Percentiles rank a stretch among this genome's conserved stretches.
Evolutionary conservation across 1,140 invertebrate species (phyloP).

Genomic region (Daktulosphaira vitifoliae): DNA sequence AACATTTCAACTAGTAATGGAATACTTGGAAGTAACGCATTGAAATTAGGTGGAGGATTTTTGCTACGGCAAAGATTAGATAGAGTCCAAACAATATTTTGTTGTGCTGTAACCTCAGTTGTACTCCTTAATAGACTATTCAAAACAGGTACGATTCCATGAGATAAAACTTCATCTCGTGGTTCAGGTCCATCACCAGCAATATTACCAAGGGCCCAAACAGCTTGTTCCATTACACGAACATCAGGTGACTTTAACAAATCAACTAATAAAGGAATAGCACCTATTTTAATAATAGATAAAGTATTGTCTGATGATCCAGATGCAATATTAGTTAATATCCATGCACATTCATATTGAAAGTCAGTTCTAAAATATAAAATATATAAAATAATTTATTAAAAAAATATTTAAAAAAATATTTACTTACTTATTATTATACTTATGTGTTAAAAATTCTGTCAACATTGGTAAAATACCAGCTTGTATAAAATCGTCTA

Average conservation of each 20-base stretch:
- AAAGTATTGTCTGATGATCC: conserved; percentile 56
- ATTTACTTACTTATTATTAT: conserved; percentile 22
- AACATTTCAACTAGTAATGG: conserved; percentile 72
- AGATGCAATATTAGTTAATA: conserved; percentile 95
- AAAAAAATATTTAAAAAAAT: not conserved
- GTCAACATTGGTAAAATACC: conserved; percentile 82
- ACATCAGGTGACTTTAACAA: conserved; percentile 61
- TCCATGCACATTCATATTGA: conserved; percentile 98
- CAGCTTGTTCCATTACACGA: conserved; percentile 88
- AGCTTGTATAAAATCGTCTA: conserved; percentile 75
- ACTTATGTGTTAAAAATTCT: conserved; percentile 47
- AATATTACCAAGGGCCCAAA: conserved; percentile 97
- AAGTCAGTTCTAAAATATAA: conserved; percentile 59
- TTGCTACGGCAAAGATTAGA: conserved; percentile 90
- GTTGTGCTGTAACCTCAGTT: conserved; percentile 43
- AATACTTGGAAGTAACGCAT: conserved; percentile 67
- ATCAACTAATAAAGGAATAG: conserved; percentile 73
- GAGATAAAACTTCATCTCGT: conserved; percentile 63
- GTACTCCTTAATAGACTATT: not conserved
- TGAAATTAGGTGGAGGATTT: conserved; percentile 72
- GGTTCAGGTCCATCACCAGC: conserved; percentile 75
- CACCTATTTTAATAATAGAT: conserved; percentile 63
- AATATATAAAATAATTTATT: conserved; percentile 6
- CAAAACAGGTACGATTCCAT: conserved; percentile 50
- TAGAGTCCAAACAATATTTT: conserved; percentile 79